Evolutionary conservation across 2,888 invertebrate genomes (phyloP).

Genomic region (Synanthedon tipuliformis): DNA sequence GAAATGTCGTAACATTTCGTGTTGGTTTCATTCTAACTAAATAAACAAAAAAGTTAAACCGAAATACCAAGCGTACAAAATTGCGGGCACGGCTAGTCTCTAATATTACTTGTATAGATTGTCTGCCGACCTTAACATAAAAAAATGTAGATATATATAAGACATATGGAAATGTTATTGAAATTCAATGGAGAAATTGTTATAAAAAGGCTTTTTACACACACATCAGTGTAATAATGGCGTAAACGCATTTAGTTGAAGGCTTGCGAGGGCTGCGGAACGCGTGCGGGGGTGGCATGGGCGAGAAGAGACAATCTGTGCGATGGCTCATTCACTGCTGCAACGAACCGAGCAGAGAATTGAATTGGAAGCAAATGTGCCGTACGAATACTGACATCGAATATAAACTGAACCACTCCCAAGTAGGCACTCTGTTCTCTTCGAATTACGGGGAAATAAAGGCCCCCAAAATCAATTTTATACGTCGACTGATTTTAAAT

Average conservation of each 20-base stretch:
- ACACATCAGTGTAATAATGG: conserved; percentile 21
- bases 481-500: conserved; percentile 15
- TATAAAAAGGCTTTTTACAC: conserved; percentile 21
- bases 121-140: too few species aligned
- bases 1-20: too few species aligned
- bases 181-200: background rate
- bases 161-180: background rate
- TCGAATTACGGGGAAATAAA: conserved; percentile 36
- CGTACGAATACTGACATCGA: conserved; percentile 51
- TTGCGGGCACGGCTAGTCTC: too few species aligned
- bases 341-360: conserved; percentile 60
- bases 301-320: conserved; percentile 45
- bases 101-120: too few species aligned
- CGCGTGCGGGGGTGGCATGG: conserved; percentile 13
- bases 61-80: too few species aligned
- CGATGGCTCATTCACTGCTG: conserved; percentile 62
- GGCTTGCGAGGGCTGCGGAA: conserved; percentile 16
- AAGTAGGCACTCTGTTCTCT: conserved; percentile 30
- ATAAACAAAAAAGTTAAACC: too few species aligned
- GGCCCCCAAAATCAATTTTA: conserved; percentile 21
- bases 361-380: conserved; percentile 66
- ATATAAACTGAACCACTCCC: conserved; percentile 55
- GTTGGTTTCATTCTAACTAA: too few species aligned
- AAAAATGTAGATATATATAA: too few species aligned
- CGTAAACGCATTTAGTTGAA: conserved; percentile 22